A percentile compares a stretch with the other conserved stretches of the same genome.
phyloP scores from a whole-genome alignment of 2,888 invertebrate genomes.

The Lordiphosa andalusiaca region DNA sequence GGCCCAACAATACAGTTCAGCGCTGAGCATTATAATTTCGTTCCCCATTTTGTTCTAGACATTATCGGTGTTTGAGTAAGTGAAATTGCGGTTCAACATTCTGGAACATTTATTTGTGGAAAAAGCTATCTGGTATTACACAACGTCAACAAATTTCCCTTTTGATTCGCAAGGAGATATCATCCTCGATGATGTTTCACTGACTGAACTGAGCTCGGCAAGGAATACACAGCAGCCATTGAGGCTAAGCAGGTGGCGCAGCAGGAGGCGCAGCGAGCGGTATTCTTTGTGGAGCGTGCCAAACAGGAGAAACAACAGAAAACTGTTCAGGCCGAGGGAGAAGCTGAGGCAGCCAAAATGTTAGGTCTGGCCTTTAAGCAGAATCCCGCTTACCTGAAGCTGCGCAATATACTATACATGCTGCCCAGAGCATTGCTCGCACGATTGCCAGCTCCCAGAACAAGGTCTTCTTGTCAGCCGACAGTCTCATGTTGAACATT shows the following conservation, averaged over 20 bases:
- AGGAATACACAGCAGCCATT: slow-evolving; percentile 99
- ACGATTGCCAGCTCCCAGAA: slow-evolving; percentile 98
- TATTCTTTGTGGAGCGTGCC: slow-evolving; percentile 98
- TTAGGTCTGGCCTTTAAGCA: slow-evolving; percentile 96
- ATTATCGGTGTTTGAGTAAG: no score
- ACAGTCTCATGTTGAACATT: slow-evolving; percentile 97
- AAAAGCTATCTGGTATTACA: no score
- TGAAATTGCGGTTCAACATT: no score
- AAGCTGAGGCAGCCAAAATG: slow-evolving; percentile 99
- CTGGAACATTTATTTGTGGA: no score
- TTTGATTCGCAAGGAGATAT: slow-evolving; percentile 95
- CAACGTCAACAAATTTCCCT: no score
- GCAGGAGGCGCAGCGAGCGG: slow-evolving; percentile 99
- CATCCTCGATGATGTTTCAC: slow-evolving; percentile 98
- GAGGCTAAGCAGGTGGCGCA: slow-evolving; percentile 99
- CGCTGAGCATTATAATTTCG: no score
- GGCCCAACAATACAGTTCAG: no score
- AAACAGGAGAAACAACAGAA: slow-evolving; percentile 99
- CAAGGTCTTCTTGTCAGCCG: slow-evolving; percentile 95
- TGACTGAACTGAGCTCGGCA: slow-evolving; percentile 98
- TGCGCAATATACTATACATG: slow-evolving; percentile 98
- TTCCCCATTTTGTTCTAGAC: no score
- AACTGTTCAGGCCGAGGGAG: slow-evolving; percentile 99
- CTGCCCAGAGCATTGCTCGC: slow-evolving; percentile 98
- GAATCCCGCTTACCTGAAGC: slow-evolving; percentile 98